Evolutionary conservation across 2,797 vertebrate species (phyloP), one percentile per base, ranked within the genome.

Genomic region (Platyrinchus mystaceus): DNA sequence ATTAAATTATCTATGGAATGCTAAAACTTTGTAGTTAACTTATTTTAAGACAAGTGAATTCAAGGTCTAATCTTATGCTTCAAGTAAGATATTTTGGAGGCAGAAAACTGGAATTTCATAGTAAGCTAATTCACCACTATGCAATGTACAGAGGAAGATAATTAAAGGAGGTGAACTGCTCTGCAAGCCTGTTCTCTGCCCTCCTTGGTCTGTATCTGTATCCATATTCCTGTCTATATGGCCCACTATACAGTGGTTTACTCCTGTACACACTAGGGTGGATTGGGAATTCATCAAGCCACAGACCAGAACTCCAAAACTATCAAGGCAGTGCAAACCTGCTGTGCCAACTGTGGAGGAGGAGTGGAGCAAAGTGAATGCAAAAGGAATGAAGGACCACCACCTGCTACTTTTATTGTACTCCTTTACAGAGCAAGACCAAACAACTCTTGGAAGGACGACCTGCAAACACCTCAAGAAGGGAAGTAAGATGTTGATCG

Each of bases 41-140:
- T 84, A 64, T 47, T 80, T 79, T 50, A 79, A 73, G 43, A 73
- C 30, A 76, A 69, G 27, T 56, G 46, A 87, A 80, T 60, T 90
- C 37, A 71, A 77, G 24, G 46, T 56, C 66, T 76, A 55, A 73
- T 59, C 53, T 83, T 30, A 58, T 9, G 16, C 81, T 88, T 82
- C 58, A 78, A 53, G n/a, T 17, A 53, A 75, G 47, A 32, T 55
- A 80, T 67, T 86, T 64, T 64, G 43, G 27, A 77, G 55, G 32
- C 27, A 77, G 55, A 89, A 87, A 89, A 68, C 30, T 6, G 71
- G 41, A 86, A 85, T 2, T 64, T 55, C 50, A 78, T 3, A 78
- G 53, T 50, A 91, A 91, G 19, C 34, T 74, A 87, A 85, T 70
- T 60, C 32, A 83, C 30, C 27, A 14, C 14, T 36, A 22, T 19